phyloP scores from a whole-genome alignment of 2,888 invertebrate genomes.

The Cephus pulcher region DNA sequence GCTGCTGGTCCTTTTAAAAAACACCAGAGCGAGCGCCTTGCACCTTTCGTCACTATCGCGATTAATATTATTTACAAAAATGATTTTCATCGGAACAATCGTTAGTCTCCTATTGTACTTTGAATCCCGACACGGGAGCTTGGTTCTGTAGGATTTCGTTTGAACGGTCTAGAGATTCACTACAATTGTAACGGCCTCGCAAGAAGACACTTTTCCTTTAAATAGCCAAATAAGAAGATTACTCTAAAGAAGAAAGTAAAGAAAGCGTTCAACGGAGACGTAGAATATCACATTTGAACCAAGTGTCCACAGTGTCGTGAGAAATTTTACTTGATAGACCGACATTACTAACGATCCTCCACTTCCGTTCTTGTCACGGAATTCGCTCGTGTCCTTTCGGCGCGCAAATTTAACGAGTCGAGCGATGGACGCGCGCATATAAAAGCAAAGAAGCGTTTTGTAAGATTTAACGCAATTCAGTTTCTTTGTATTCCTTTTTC shows the following conservation, averaged over 20 bases:
- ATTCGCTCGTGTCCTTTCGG: not conserved
- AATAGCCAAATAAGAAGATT: too few relatives aligned
- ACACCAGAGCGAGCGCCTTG: slow-evolving; percentile 32
- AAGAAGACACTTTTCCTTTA: not conserved
- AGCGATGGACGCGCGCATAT: not conserved
- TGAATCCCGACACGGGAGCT: slow-evolving; percentile 41
- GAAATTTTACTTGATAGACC: not conserved
- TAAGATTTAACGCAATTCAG: not conserved
- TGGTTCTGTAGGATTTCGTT: slow-evolving; percentile 28
- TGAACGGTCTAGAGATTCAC: not conserved
- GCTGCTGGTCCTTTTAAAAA: slow-evolving; percentile 29
- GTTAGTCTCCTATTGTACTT: slow-evolving; percentile 39
- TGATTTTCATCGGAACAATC: slow-evolving; percentile 34
- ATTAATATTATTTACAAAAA: slow-evolving; percentile 46
- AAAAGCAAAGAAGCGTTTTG: not conserved
- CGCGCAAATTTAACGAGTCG: not conserved
- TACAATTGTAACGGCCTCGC: not conserved
- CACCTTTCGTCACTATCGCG: slow-evolving; percentile 35
- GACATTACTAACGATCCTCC: not conserved
- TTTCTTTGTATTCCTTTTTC: not conserved
- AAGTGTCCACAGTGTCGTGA: not conserved
- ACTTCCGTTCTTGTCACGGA: not conserved
- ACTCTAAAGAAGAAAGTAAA: not conserved
- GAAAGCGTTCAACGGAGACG: not conserved
- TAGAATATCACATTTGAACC: not conserved